Conservation (phyloP, 2,888 invertebrate genomes). For the Heteromyza rotundicornis region DNA sequence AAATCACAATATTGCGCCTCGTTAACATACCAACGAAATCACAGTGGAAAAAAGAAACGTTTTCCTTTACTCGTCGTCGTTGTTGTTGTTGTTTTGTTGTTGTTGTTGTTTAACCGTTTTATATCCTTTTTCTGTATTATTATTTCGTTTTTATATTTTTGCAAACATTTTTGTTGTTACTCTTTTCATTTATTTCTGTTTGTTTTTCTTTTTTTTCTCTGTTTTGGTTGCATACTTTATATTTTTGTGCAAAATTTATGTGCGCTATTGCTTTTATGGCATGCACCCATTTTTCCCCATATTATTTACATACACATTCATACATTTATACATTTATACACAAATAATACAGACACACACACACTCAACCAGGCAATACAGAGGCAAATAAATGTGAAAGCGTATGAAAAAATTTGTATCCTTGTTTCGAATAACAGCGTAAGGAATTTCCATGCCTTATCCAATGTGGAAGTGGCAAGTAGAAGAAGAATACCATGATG, state of each 20-base stretch:
- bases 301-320: constrained; percentile 31
- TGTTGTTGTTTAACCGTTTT: too few species aligned
- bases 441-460: constrained; percentile 14
- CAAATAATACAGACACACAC: too few species aligned
- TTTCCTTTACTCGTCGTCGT: constrained; percentile 2
- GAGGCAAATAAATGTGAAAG: constrained; percentile 14
- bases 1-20: constrained; percentile 34
- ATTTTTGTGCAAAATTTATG: constrained; percentile 54
- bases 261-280: constrained; percentile 57
- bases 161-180: too few species aligned
- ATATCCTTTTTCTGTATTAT: constrained; percentile 15
- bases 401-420: constrained; percentile 5
- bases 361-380: too few species aligned
- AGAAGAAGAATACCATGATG: not conserved
- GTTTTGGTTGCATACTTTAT: constrained; percentile 32
- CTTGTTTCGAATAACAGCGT: constrained; percentile 14
- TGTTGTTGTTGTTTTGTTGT: constrained; percentile 5
- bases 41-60: constrained; percentile 35
- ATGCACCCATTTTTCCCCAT: constrained; percentile 51
- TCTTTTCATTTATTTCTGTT: too few species aligned
- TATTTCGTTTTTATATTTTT: too few species aligned
- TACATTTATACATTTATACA: constrained; percentile 3
- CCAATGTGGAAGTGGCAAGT: not conserved
- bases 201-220: constrained; percentile 13
- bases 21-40: constrained; percentile 51